These are phyloP conservation scores for Istiophorus platypterus DNA, from an alignment of 2,113 vertebrate genomes.

Conservation along the genomic window DNA sequence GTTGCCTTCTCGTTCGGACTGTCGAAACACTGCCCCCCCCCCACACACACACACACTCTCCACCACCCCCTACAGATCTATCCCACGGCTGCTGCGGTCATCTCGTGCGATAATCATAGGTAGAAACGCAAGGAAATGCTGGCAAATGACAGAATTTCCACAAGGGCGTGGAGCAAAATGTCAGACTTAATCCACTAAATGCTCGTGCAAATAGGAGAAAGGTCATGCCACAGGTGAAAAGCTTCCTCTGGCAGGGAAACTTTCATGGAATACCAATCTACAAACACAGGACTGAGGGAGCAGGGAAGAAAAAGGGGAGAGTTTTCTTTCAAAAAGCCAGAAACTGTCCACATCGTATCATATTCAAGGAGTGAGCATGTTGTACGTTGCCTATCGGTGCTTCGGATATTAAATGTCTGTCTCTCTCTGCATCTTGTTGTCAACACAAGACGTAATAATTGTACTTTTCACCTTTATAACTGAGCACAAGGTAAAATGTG, in stretches of 20 bases:
- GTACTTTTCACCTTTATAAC: no score
- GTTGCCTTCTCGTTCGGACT: slow-evolving; percentile 4
- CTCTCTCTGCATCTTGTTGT: background rate
- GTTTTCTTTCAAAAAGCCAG: background rate
- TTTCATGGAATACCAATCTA: background rate
- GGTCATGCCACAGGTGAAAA: slow-evolving; percentile 45
- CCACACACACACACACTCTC: no score
- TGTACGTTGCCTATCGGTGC: background rate
- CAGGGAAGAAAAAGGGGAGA: background rate
- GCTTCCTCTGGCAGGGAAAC: background rate
- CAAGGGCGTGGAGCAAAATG: slow-evolving; percentile 59
- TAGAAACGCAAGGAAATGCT: slow-evolving; percentile 2
- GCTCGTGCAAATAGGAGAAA: slow-evolving; percentile 49
- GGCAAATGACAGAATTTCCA: slow-evolving; percentile 27
- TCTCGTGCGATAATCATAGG: background rate
- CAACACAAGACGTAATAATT: background rate
- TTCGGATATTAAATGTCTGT: background rate
- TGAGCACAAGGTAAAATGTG: no score
- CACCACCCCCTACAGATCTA: background rate
- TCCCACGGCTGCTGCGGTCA: slow-evolving; percentile 13
- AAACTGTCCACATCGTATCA: background rate
- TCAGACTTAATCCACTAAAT: slow-evolving; percentile 54
- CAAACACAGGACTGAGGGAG: background rate
- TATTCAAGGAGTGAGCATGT: background rate
- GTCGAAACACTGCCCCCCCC: background rate